These are phyloP conservation scores for Masticophis lateralis DNA, from an alignment of 2,797 vertebrate genomes.

Conservation along the genomic window DNA sequence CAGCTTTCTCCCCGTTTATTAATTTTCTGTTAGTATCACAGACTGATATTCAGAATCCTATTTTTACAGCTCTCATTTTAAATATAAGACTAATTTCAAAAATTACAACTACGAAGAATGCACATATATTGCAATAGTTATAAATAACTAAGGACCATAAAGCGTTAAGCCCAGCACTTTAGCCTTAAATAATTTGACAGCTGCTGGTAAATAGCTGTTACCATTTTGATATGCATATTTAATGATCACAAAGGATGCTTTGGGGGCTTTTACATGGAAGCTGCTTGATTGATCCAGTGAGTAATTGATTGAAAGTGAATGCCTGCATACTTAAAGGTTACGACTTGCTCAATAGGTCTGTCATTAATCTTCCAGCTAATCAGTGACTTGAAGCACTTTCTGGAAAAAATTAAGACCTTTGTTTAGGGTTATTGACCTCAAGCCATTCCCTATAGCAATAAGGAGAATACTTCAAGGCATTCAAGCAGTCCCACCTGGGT, in stretches of 20 bases:
- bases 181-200: not conserved
- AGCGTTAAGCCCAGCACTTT: not conserved
- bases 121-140: not conserved
- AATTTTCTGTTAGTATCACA: not conserved
- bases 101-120: not conserved
- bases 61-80: not conserved
- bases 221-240: not conserved
- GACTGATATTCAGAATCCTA: not conserved
- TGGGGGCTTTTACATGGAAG: not conserved
- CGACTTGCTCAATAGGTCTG: not conserved
- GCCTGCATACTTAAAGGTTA: not conserved
- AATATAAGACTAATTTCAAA: not conserved
- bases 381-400: not conserved
- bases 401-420: not conserved
- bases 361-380: not conserved
- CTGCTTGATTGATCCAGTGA: not conserved
- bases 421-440: not conserved
- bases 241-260: not conserved
- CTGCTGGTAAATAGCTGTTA: not conserved
- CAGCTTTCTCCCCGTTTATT: accelerated
- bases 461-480: not conserved
- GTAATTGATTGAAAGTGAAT: not conserved
- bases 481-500: not conserved
- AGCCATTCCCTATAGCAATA: not conserved
- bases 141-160: not conserved